Percentiles rank a stretch among this genome's conserved stretches.
These are phyloP conservation scores for Amorpha juglandis DNA, from an alignment of 2,888 invertebrate genomes.

Conservation along the genomic window DNA sequence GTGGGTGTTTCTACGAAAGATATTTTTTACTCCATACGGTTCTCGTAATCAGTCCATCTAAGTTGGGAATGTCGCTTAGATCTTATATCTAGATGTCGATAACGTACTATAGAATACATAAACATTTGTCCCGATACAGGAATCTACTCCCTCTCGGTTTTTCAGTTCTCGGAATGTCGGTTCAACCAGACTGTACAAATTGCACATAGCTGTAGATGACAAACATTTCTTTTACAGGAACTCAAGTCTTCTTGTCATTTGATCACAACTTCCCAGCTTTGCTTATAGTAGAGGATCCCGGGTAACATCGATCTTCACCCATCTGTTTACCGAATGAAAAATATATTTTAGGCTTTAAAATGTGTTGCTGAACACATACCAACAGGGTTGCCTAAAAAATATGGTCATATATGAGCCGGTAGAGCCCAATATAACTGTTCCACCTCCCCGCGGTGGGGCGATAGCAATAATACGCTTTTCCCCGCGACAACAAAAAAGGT, in stretches of 20 bases:
- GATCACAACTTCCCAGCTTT: too few relatives aligned
- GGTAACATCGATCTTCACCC: too few relatives aligned
- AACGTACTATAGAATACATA: not conserved
- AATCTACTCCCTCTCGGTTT: not conserved
- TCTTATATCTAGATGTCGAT: not conserved
- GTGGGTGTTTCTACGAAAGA: not conserved
- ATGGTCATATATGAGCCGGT: too few relatives aligned
- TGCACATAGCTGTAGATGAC: not conserved
- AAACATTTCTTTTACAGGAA: not conserved
- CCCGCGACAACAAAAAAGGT: too few relatives aligned
- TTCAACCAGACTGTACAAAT: not conserved
- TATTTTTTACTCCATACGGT: not conserved
- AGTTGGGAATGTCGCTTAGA: not conserved
- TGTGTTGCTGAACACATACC: too few relatives aligned
- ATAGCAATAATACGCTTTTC: too few relatives aligned
- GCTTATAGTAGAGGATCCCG: too few relatives aligned
- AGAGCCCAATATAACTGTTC: too few relatives aligned
- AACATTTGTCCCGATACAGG: not conserved
- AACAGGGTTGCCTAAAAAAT: too few relatives aligned
- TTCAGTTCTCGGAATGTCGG: not conserved
- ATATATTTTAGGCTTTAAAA: too few relatives aligned
- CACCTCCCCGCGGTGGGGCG: too few relatives aligned
- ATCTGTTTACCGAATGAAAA: too few relatives aligned
- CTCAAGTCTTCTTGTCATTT: not conserved
- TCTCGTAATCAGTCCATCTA: constrained; percentile 1